Base-by-base conservation (phyloP, 2,113 vertebrate genomes). In the Etheostoma spectabile region DNA sequence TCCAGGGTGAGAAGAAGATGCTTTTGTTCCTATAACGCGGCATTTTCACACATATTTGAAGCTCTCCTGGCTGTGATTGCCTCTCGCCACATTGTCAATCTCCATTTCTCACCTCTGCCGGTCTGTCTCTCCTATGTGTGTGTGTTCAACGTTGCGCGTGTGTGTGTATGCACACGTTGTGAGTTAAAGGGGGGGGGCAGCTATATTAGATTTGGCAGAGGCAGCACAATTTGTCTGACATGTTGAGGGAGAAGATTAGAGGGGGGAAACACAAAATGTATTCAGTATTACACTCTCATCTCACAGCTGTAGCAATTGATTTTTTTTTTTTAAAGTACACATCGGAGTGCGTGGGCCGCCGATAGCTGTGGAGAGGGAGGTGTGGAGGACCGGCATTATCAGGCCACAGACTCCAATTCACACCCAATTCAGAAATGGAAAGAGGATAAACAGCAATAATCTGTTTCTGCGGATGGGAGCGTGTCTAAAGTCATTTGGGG, bases 231-330 rank as follows among this genome's bases (percentile, higher is more conserved):
- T 93, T 92, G 86, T 91, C 83, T 90, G 93, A 93, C 89, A 91
- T 91, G 89, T 92, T 93, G 92, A 92, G 87, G 88, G 73, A 92
- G 84, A 93, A 94, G 93, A 94, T 94, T 94, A 92, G 87, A 93
- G 56, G 74, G 75, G 73, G 81, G 88, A 84, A 90, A 91, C 88
- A 89, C 87, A 87, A 89, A 93, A 93, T 92, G 88, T 89, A 93
- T 93, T 93, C 92, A 88, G 86, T 82, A 92, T 93, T 91, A 91
- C 89, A 85, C 88, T 91, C 90, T 91, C 93, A 91, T 93, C 89
- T 90, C 87, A 84, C 88, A 90, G 92, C 92, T 92, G 90, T 87
- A 88, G 90, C 87, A 91, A 93, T 93, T 91, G 92, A 94, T 93
- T 93, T 92, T 77, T 91, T 83, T 85, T 46, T 83, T 85, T 46